phyloP scores from a whole-genome alignment of 2,797 vertebrate genomes.

The Champsocephalus gunnari region DNA sequence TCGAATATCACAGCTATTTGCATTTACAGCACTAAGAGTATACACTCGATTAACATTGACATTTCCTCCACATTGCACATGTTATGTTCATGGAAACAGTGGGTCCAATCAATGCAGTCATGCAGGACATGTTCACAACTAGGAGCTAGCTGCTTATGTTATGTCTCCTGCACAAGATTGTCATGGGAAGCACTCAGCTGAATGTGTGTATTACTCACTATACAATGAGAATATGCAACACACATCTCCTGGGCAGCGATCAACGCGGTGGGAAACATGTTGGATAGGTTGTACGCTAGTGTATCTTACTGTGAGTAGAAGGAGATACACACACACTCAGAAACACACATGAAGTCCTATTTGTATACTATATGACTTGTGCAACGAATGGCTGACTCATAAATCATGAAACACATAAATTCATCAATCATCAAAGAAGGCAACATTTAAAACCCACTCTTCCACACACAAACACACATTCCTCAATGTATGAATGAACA shows the following conservation, averaged over 20 bases:
- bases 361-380: slow-evolving; percentile 10
- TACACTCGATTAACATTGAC: not conserved
- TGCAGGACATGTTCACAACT: slow-evolving; percentile 31
- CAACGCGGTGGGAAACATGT: slow-evolving; percentile 25
- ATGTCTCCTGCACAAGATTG: slow-evolving; percentile 25
- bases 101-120: slow-evolving; percentile 7
- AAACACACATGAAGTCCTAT: slow-evolving; percentile 1
- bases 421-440: slow-evolving; percentile 34
- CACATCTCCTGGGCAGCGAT: slow-evolving; percentile 28
- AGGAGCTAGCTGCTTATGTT: slow-evolving; percentile 21
- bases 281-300: not conserved
- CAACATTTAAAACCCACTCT: slow-evolving; percentile 24
- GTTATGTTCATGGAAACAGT: slow-evolving; percentile 13
- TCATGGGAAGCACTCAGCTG: slow-evolving; percentile 19
- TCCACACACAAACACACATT: slow-evolving; percentile 27
- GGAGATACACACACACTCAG: not conserved
- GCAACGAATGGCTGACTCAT: slow-evolving; percentile 18
- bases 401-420: slow-evolving; percentile 30
- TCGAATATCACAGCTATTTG: not conserved
- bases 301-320: not conserved
- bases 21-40: not conserved
- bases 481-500: slow-evolving; percentile 59
- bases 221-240: slow-evolving; percentile 28
- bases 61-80: slow-evolving; percentile 12
- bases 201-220: slow-evolving; percentile 1